These are phyloP conservation scores for Apteryx mantelli DNA, from an alignment of 2,113 vertebrate species.

Conservation along the genomic window DNA sequence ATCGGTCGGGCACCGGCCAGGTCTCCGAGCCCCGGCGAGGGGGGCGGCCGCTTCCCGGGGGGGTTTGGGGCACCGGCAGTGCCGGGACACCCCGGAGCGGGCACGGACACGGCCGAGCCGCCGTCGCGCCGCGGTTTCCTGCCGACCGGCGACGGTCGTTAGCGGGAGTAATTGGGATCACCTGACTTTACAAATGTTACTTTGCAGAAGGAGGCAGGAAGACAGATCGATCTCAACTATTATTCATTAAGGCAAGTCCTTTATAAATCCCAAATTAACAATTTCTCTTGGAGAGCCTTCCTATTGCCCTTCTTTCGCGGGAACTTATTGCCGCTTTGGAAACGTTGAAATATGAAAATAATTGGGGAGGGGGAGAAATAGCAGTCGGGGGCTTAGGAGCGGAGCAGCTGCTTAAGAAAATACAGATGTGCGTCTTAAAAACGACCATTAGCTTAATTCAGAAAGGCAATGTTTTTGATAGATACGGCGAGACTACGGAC, in stretches of 20 bases:
- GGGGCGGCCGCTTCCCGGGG: no score
- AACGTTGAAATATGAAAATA: conserved; percentile 68
- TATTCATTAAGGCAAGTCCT: conserved; percentile 80
- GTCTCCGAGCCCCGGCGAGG: neutral
- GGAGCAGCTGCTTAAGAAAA: neutral
- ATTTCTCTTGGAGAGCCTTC: conserved; percentile 74
- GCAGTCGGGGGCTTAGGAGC: conserved; percentile 38
- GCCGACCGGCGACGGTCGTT: neutral
- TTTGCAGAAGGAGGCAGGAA: conserved; percentile 74
- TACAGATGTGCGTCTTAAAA: conserved; percentile 46
- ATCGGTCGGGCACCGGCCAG: neutral
- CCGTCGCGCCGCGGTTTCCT: no score
- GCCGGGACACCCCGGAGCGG: no score
- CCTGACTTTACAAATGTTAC: conserved; percentile 78
- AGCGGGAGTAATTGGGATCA: conserved; percentile 69
- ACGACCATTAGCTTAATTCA: conserved; percentile 10
- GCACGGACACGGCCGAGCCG: no score
- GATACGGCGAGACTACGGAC: neutral
- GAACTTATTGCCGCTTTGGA: conserved; percentile 68
- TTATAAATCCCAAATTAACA: conserved; percentile 82
- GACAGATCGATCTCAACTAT: conserved; percentile 75
- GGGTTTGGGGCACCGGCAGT: no score
- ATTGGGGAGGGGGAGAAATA: conserved; percentile 44
- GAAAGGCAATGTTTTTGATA: neutral
- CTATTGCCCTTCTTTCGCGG: conserved; percentile 52